Percentiles rank a stretch among this genome's conserved stretches.
Evolutionary conservation across 2,113 vertebrate species (phyloP).

Genomic region (Psilopogon haemacephalus): DNA sequence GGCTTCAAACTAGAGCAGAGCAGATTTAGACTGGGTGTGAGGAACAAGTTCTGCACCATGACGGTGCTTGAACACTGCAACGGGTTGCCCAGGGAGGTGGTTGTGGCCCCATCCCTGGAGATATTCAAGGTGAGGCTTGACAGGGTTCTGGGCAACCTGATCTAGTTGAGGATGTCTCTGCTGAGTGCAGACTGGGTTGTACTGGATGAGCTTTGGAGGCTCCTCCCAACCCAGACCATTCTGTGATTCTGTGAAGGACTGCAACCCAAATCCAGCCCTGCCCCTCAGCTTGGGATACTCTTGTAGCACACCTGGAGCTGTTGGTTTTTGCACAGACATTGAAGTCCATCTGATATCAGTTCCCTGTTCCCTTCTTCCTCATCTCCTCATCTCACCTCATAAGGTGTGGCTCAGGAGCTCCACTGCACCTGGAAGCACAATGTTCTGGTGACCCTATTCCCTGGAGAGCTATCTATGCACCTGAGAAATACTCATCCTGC

Average conservation of each 20-base stretch:
- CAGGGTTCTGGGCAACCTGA: no score
- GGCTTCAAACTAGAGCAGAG: no score
- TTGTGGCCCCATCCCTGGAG: no score
- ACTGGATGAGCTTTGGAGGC: no score
- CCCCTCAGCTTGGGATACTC: background rate
- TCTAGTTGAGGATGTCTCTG: no score
- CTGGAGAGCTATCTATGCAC: background rate
- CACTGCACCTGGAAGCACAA: rapidly evolving
- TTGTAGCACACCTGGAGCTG: rapidly evolving
- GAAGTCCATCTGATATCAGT: background rate
- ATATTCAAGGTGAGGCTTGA: no score
- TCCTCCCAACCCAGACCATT: no score
- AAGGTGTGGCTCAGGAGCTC: background rate
- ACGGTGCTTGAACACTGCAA: no score
- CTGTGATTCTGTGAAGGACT: background rate
- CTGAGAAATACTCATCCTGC: background rate
- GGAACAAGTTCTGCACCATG: no score
- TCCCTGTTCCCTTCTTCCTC: rapidly evolving
- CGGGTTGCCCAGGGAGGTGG: no score
- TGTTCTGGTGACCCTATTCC: background rate
- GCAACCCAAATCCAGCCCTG: background rate
- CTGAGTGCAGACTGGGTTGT: no score
- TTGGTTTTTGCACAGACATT: background rate
- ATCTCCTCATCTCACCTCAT: rapidly evolving
- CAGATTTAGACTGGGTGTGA: no score